Base-by-base conservation (phyloP, 1,140 invertebrate species). In the Belonocnema kinseyi region DNA sequence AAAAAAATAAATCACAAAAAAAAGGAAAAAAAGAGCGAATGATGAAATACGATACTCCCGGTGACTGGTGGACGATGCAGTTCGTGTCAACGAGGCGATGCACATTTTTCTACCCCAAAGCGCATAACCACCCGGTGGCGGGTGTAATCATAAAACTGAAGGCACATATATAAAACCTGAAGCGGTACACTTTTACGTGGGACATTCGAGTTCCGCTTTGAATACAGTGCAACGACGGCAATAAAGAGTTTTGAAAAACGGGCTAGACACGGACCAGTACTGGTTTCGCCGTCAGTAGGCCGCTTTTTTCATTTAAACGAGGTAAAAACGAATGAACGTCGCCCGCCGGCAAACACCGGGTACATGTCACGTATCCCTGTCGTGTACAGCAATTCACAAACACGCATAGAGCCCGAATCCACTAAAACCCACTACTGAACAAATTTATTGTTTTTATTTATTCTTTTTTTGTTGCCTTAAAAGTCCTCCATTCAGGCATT, bases 211-310 rank as follows among this genome's bases (percentile, higher is more conserved):
- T 82, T 82, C 58, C 77, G 82, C 80, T 85, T 85, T 85, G 82
- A 85, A 85, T 85, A 85, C 77, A 83, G 75, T 76, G 79, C 80
- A 76, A 83, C 80, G 82, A 83, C 77, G 77, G 82, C 83, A 85
- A 85, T 85, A 85, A 85, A 82, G 77, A 79, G 77, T 83, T 85
- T 85, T 85, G 83, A 85, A 80, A 81, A 85, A 85, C 83, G 82
- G 79, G 78, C 78, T 72, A 75, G 52, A 74, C 78, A 74, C 73
- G 83, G 78, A 52, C 75, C 78, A 52, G 17, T 26, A 73, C 75
- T 51, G 50, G 70, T 82, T n/a, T 52, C 52, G 17, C 16, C 58
- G 21, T 13, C 52, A 26, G 50, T 53, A 81, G 40, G 58, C 17
- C 21, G 58, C 17, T 66, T 83, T 84, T 84, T 84, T 82, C 81